A percentile compares a stretch with the other conserved stretches of the same genome.
Evolutionary conservation across 2,113 vertebrate genomes (phyloP).

Genomic region (Empidonax alnorum): DNA sequence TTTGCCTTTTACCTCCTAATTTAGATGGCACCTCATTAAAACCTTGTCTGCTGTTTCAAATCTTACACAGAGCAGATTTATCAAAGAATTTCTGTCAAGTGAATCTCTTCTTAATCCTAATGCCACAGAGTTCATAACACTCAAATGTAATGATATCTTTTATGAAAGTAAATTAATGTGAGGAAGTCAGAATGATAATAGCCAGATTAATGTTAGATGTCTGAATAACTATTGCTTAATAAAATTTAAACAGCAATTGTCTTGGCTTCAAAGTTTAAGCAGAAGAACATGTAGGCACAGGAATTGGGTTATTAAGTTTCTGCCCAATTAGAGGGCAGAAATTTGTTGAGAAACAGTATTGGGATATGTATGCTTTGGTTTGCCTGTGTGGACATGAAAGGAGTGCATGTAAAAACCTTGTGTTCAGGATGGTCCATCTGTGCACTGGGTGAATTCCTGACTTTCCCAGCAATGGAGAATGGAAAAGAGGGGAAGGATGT

Average conservation of each 20-base stretch:
- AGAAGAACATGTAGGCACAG: slow-evolving; percentile 57
- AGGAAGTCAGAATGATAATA: slow-evolving; percentile 51
- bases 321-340: slow-evolving; percentile 38
- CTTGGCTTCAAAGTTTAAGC: slow-evolving; percentile 36
- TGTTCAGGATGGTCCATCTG: background rate
- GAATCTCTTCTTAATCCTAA: background rate
- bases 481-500: background rate
- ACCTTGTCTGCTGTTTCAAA: background rate
- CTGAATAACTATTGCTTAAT: slow-evolving; percentile 59
- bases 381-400: slow-evolving; percentile 40
- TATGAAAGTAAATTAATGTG: slow-evolving; percentile 21
- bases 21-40: background rate
- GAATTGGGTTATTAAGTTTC: slow-evolving; percentile 35
- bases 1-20: background rate
- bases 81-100: background rate
- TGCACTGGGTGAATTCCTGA: background rate
- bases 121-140: background rate
- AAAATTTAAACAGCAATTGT: slow-evolving; percentile 54
- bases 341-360: slow-evolving; percentile 32
- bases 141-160: slow-evolving; percentile 33
- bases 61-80: background rate
- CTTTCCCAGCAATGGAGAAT: rapidly evolving
- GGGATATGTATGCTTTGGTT: background rate
- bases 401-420: background rate
- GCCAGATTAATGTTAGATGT: slow-evolving; percentile 38